Conservation (phyloP, 2,797 vertebrate genomes). For the Gobionotothen gibberifrons region DNA sequence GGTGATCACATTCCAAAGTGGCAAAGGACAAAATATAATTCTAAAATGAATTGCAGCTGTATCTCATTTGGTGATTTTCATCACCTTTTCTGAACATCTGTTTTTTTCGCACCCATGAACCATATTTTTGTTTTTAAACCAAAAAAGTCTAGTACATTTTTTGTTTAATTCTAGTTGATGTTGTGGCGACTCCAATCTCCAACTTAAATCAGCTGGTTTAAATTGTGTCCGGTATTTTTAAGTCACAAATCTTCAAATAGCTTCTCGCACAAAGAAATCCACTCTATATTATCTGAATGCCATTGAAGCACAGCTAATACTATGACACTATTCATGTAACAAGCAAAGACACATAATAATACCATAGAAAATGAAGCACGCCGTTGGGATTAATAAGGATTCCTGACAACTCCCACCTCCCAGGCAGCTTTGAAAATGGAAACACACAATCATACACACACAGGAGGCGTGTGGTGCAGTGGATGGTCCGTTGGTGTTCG, state of each 20-base stretch:
- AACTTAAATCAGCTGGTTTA: neutral
- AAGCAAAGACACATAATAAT: conserved; percentile 43
- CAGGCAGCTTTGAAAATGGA: conserved; percentile 27
- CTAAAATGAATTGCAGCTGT: neutral
- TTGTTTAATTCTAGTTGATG: neutral
- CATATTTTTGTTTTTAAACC: neutral
- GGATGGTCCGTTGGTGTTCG: no score
- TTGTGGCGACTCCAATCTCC: neutral
- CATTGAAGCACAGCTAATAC: conserved; percentile 33
- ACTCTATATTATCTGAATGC: neutral
- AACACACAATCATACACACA: conserved; percentile 1
- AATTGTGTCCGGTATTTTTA: neutral
- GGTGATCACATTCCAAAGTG: neutral
- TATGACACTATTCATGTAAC: conserved; percentile 45
- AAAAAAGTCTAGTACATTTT: neutral
- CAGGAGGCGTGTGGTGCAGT: no score
- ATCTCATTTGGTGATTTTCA: no score
- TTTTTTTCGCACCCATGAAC: neutral
- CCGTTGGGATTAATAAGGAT: conserved; percentile 59
- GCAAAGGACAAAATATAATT: no score
- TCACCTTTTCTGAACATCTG: neutral
- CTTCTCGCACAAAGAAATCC: neutral
- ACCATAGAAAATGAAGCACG: conserved; percentile 29
- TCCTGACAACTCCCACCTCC: conserved; percentile 33
- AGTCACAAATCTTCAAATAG: neutral